These are phyloP conservation scores for Aphodius sticticus DNA, from an alignment of 2,888 invertebrate genomes.

Conservation along the genomic window DNA sequence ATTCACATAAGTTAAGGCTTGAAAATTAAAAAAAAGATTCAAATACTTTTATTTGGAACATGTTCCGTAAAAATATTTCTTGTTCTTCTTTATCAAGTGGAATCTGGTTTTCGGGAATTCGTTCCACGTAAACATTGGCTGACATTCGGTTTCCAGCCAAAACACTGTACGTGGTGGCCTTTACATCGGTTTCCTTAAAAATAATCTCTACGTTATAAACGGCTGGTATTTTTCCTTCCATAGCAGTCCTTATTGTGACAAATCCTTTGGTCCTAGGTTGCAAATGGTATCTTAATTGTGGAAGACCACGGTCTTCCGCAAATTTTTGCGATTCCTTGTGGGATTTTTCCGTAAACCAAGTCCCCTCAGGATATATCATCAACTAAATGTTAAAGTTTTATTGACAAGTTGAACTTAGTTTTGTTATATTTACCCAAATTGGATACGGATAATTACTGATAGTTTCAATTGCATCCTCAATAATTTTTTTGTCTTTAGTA, in stretches of 20 bases:
- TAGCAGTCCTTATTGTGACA: constrained; percentile 77
- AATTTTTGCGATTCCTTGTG: constrained; percentile 84
- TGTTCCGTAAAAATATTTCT: constrained; percentile 78
- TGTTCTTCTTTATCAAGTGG: constrained; percentile 77
- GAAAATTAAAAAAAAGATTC: constrained; percentile 4
- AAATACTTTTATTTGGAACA: constrained; percentile 78
- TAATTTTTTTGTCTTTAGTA: constrained; percentile 83
- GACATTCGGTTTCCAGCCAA: constrained; percentile 72
- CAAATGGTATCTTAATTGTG: constrained; percentile 82
- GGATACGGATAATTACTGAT: constrained; percentile 84
- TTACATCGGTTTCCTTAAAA: constrained; percentile 68
- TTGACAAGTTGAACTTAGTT: constrained; percentile 16
- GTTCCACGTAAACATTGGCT: constrained; percentile 75
- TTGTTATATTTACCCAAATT: constrained; percentile 70
- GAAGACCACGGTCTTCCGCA: constrained; percentile 81
- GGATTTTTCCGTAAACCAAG: constrained; percentile 82
- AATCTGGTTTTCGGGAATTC: constrained; percentile 79
- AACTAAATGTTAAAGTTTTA: constrained; percentile 63
- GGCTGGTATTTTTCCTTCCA: constrained; percentile 78
- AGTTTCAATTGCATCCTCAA: constrained; percentile 76
- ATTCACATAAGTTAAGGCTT: constrained; percentile 29
- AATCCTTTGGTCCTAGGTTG: constrained; percentile 93
- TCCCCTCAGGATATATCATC: constrained; percentile 87
- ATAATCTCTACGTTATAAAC: constrained; percentile 81
- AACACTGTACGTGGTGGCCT: constrained; percentile 76